Conservation (phyloP, 1,140 invertebrate species). For the Musca vetustissima region DNA sequence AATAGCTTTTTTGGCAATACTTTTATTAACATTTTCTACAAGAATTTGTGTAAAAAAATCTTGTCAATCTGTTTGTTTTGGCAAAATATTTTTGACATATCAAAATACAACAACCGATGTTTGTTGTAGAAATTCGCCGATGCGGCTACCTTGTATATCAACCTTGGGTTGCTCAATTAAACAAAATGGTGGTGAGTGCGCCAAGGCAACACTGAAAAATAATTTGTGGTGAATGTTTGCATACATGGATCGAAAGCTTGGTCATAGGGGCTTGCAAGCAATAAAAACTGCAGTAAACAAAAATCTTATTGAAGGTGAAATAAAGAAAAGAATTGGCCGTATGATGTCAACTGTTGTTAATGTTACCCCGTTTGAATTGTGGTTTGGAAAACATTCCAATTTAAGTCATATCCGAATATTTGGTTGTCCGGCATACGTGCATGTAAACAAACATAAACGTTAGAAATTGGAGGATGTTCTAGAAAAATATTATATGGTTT, state of each 20-base stretch:
- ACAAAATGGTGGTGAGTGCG: too few relatives aligned
- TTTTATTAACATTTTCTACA: too few relatives aligned
- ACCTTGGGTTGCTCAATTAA: too few relatives aligned
- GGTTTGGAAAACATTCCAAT: constrained; percentile 40
- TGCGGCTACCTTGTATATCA: too few relatives aligned
- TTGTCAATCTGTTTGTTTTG: too few relatives aligned
- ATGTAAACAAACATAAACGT: background rate
- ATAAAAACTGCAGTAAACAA: background rate
- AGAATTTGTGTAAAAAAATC: too few relatives aligned
- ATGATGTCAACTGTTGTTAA: constrained; percentile 25
- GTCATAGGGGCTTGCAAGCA: constrained; percentile 4
- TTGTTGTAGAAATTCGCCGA: too few relatives aligned
- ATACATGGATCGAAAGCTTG: constrained; percentile 14
- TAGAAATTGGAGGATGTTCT: constrained; percentile 13
- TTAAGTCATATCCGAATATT: constrained; percentile 43
- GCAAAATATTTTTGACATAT: too few relatives aligned
- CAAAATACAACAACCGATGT: too few relatives aligned
- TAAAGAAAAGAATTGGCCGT: constrained; percentile 11
- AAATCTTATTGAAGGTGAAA: background rate
- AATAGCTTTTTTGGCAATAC: too few relatives aligned
- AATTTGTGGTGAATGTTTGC: background rate
- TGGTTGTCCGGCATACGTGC: constrained; percentile 27
- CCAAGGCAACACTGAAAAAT: too few relatives aligned
- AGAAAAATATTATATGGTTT: constrained; percentile 13
- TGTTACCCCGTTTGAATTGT: constrained; percentile 48